These are phyloP conservation scores for Hapalemur alaotrensis DNA, from an alignment of 2,797 vertebrate genomes.

Conservation along the genomic window DNA sequence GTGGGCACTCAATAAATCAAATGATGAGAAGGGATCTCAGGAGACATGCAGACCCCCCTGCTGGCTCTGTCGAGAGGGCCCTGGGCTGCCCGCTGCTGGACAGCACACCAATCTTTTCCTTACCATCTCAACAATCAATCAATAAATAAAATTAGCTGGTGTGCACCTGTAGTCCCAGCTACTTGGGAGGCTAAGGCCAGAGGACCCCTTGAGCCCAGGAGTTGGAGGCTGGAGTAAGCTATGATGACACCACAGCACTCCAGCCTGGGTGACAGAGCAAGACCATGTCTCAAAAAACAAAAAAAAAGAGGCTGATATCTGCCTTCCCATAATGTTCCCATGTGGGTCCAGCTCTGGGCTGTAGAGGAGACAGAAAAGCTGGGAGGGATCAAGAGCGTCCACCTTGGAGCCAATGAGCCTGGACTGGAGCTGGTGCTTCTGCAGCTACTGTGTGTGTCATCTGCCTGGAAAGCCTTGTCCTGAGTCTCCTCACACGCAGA, in stretches of 20 bases:
- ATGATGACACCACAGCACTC: neutral
- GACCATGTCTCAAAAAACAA: neutral
- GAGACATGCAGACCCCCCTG: neutral
- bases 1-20: neutral
- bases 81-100: neutral
- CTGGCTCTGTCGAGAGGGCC: neutral
- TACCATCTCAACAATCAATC: neutral
- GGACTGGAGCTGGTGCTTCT: neutral
- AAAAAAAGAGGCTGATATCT: neutral
- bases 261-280: neutral
- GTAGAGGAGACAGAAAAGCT: neutral
- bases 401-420: neutral
- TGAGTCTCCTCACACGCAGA: neutral
- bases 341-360: neutral
- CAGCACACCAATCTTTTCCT: neutral
- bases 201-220: neutral
- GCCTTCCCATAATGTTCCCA: accelerated
- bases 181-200: neutral
- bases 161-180: neutral
- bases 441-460: neutral
- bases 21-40: neutral
- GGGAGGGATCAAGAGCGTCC: neutral
- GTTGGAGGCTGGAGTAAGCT: neutral
- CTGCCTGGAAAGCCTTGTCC: neutral
- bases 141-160: neutral